Base-by-base conservation (phyloP, 2,888 invertebrate genomes). In the Lamellibrachia satsuma region DNA sequence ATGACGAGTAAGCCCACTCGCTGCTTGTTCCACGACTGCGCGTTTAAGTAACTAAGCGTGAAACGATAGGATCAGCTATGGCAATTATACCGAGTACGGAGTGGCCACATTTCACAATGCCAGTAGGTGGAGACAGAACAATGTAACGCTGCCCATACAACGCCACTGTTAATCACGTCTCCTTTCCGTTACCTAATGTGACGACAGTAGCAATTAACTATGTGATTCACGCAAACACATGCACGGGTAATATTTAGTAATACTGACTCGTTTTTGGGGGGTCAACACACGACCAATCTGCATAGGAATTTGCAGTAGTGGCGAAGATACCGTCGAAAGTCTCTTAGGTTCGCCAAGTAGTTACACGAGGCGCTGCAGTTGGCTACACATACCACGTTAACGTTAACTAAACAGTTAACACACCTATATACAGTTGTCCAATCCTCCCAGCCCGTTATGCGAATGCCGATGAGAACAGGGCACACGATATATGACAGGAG, bases 31-130 rank as follows among this genome's bases (percentile, higher is more conserved):
- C 0, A 22, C 75, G n/a, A 11, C 75, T 75, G 75, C 75, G n/a
- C 75, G n/a, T 75, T 75, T 75, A 75, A 75, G 75, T 75, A 15
- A 75, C 75, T 75, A 75, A 75, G 75, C 75, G 75, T 22, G 75
- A 75, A 15, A 75, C 75, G 75, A 75, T 75, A 75, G 75, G 22
- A 75, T 75, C 75, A n/a, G n/a, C 75, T 22, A 22, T 75, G 75
- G 75, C 22, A 75, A 75, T 75, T 75, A 39, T 39, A 75, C 75
- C 22, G 75, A 15, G 22, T n/a, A 75, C 22, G n/a, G 75, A 75
- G n/a, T 75, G 75, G 22, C 15, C 75, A 75, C 22, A 6, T 15
- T 75, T 15, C 22, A 75, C 22, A 75, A 75, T 75, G 75, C 75
- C 75, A 2, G 75, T 22, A 6, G 15, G 75, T 22, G 75, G 75